A percentile compares a stretch with the other conserved stretches of the same genome.
Evolutionary conservation across 2,888 invertebrate species (phyloP).

Genomic region (Tridacna crocea): DNA sequence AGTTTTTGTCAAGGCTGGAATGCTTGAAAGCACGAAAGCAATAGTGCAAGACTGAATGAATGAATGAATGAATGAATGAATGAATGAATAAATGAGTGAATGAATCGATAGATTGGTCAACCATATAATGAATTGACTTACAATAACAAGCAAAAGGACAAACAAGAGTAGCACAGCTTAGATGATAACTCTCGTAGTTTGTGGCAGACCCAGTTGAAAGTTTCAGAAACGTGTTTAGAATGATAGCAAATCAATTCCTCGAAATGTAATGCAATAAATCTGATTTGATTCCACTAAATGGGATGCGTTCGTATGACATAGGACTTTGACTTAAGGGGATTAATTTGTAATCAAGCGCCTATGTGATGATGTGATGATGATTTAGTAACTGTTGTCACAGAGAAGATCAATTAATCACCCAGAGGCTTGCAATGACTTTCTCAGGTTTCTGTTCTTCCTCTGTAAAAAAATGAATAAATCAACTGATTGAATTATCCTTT

Average conservation of each 20-base stretch:
- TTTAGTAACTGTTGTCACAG: not conserved
- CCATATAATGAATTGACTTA: too few species aligned
- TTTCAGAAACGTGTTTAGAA: not conserved
- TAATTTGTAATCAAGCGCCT: slow-evolving; percentile 23
- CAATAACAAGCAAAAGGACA: too few species aligned
- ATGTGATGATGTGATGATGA: slow-evolving; percentile 2
- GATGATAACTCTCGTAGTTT: too few species aligned
- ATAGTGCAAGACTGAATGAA: too few species aligned
- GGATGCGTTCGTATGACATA: slow-evolving; percentile 4
- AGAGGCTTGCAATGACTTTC: slow-evolving; percentile 18
- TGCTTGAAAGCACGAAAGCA: too few species aligned
- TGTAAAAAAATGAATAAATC: slow-evolving; percentile 7
- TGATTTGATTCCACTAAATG: not conserved
- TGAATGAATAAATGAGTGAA: too few species aligned
- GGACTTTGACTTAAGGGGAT: slow-evolving; percentile 18
- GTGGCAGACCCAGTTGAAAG: too few species aligned
- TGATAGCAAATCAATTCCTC: not conserved
- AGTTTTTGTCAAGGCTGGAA: too few species aligned
- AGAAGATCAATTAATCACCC: slow-evolving; percentile 11
- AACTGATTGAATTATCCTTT: not conserved
- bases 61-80: too few species aligned
- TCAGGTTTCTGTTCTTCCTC: slow-evolving; percentile 4
- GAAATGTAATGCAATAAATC: not conserved
- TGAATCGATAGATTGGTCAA: too few species aligned
- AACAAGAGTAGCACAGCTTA: too few species aligned